Evolutionary conservation across 2,113 vertebrate genomes (phyloP).

Genomic region (Dromaius novaehollandiae): DNA sequence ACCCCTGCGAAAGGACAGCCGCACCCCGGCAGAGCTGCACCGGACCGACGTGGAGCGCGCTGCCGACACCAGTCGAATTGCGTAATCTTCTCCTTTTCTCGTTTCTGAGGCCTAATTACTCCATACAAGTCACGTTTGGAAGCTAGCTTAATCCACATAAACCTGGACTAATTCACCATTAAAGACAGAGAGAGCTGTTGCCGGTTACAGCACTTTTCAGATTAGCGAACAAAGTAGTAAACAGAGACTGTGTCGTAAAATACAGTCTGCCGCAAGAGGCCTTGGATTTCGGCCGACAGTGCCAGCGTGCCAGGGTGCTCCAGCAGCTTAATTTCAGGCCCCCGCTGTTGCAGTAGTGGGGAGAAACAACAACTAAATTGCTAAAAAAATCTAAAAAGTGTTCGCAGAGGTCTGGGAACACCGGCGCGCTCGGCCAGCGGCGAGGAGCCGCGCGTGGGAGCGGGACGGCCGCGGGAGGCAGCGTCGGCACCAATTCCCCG

Average conservation of each 20-base stretch:
- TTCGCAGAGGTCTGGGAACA: background rate
- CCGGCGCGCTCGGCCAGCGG: too few species aligned
- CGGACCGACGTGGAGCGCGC: too few species aligned
- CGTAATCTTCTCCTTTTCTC: background rate
- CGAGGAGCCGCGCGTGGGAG: too few species aligned
- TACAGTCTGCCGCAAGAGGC: too few species aligned
- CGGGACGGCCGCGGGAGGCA: background rate
- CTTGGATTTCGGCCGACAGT: too few species aligned
- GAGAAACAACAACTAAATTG: fast-evolving
- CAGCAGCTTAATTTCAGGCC: background rate
- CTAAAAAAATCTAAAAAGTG: background rate
- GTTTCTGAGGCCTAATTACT: background rate
- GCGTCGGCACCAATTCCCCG: background rate
- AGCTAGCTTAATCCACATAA: background rate
- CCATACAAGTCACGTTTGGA: background rate
- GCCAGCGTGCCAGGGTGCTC: too few species aligned
- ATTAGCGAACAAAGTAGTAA: background rate
- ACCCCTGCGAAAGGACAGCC: too few species aligned
- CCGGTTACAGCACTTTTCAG: background rate
- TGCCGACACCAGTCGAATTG: too few species aligned
- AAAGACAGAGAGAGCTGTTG: background rate
- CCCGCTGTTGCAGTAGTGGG: background rate
- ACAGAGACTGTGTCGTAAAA: too few species aligned
- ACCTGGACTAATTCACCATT: background rate
- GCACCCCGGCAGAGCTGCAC: too few species aligned